phyloP scores from a whole-genome alignment of 2,888 invertebrate species.

The Platycheirus rosarum region DNA sequence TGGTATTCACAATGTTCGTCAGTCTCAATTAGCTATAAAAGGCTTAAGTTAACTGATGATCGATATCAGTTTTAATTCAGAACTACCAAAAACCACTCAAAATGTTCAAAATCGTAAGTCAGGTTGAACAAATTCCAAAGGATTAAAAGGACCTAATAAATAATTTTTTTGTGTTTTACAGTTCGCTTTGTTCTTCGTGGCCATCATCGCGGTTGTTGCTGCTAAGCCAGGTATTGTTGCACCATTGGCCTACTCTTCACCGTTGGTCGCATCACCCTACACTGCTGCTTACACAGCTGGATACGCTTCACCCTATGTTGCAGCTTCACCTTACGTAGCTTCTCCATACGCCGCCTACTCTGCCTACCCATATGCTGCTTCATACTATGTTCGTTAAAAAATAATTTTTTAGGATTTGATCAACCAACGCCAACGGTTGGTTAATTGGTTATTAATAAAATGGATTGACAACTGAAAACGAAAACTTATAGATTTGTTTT shows the following conservation, averaged over 20 bases:
- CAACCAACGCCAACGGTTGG: too few relatives aligned
- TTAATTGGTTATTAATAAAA: too few relatives aligned
- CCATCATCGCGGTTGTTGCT: constrained; percentile 44
- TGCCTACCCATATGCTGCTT: constrained; percentile 54
- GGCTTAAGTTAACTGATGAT: neutral
- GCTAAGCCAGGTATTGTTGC: constrained; percentile 59
- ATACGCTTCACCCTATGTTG: constrained; percentile 52
- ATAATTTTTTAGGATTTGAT: too few relatives aligned
- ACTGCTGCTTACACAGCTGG: constrained; percentile 50
- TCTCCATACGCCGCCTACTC: constrained; percentile 56
- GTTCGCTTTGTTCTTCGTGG: constrained; percentile 37
- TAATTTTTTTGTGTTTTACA: neutral
- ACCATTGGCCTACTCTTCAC: constrained; percentile 45
- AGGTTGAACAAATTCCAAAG: neutral
- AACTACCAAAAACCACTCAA: constrained; percentile 70
- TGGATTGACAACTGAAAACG: too few relatives aligned
- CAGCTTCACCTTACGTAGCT: constrained; percentile 55
- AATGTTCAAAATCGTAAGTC: constrained; percentile 81
- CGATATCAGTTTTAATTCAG: constrained; percentile 54
- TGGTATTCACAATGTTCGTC: neutral
- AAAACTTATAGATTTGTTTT: too few relatives aligned
- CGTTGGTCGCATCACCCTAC: constrained; percentile 54
- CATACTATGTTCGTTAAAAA: constrained; percentile 17
- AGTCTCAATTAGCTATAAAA: neutral
- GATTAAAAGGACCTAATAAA: neutral